These are phyloP conservation scores for Noctua comes DNA, from an alignment of 2,888 invertebrate species.

Conservation along the genomic window DNA sequence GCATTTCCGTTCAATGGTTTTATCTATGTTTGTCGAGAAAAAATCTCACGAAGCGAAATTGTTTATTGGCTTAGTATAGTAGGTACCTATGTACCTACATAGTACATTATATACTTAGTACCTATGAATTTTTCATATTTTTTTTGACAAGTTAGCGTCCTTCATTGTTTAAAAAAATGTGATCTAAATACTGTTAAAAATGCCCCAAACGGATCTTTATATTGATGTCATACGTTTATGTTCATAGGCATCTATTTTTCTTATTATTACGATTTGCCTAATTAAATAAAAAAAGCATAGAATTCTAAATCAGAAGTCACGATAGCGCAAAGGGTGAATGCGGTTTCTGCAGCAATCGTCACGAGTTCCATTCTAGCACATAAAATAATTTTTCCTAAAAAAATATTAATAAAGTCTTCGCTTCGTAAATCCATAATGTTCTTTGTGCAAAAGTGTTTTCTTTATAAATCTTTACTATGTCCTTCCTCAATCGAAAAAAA, in stretches of 20 bases:
- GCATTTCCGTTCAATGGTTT: slow-evolving; percentile 48
- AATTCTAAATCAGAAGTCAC: too few species aligned
- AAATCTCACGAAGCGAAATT: slow-evolving; percentile 10
- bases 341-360: neutral
- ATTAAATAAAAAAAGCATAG: neutral
- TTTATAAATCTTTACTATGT: neutral
- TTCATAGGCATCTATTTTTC: neutral
- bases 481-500: neutral
- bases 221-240: too few species aligned
- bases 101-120: neutral
- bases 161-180: neutral
- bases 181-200: neutral
- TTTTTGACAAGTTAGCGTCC: neutral
- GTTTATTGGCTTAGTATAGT: neutral
- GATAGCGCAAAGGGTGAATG: neutral
- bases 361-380: neutral
- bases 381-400: neutral
- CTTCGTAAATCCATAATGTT: neutral
- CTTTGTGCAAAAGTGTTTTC: neutral
- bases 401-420: neutral
- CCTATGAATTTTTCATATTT: neutral
- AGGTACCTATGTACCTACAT: neutral
- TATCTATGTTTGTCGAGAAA: slow-evolving; percentile 40
- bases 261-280: neutral
- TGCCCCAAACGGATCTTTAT: neutral